Conservation (phyloP, 2,888 invertebrate species). For the Apomyelois bistriatella region DNA sequence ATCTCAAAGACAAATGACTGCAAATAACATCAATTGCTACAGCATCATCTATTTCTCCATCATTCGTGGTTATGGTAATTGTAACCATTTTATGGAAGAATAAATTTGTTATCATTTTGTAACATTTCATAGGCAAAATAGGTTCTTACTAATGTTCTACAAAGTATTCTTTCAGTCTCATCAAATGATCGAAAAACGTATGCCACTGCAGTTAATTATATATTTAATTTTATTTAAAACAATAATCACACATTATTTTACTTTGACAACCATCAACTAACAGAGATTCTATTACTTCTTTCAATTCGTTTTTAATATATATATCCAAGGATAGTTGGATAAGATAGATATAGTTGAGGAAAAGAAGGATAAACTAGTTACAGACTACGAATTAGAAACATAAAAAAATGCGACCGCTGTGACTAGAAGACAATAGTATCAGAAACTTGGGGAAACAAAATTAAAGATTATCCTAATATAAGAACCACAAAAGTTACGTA, state of each 20-base stretch:
- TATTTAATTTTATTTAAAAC: slow-evolving; percentile 44
- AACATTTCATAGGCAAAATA: too few species aligned
- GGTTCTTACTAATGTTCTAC: not conserved
- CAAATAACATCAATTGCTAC: slow-evolving; percentile 47
- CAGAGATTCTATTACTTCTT: slow-evolving; percentile 48
- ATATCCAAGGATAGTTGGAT: slow-evolving; percentile 29
- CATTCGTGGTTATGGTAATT: not conserved
- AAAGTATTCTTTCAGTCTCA: not conserved
- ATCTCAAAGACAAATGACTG: slow-evolving; percentile 52
- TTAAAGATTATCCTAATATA: slow-evolving; percentile 47
- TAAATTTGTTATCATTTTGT: too few species aligned
- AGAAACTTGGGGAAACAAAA: slow-evolving; percentile 46
- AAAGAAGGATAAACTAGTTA: slow-evolving; percentile 20
- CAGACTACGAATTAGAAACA: slow-evolving; percentile 32
- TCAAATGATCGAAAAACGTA: slow-evolving; percentile 16
- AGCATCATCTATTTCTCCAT: slow-evolving; percentile 36
- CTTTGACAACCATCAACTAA: slow-evolving; percentile 58
- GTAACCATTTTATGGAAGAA: too few species aligned
- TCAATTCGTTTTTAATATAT: slow-evolving; percentile 33
- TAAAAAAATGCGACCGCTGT: slow-evolving; percentile 44
- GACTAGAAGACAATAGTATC: slow-evolving; percentile 58
- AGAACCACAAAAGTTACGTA: slow-evolving; percentile 41
- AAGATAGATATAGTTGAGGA: not conserved
- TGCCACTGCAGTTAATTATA: slow-evolving; percentile 23
- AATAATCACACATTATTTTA: slow-evolving; percentile 49